Conservation (phyloP, 2,888 invertebrate species). For the Frankliniella fusca region DNA sequence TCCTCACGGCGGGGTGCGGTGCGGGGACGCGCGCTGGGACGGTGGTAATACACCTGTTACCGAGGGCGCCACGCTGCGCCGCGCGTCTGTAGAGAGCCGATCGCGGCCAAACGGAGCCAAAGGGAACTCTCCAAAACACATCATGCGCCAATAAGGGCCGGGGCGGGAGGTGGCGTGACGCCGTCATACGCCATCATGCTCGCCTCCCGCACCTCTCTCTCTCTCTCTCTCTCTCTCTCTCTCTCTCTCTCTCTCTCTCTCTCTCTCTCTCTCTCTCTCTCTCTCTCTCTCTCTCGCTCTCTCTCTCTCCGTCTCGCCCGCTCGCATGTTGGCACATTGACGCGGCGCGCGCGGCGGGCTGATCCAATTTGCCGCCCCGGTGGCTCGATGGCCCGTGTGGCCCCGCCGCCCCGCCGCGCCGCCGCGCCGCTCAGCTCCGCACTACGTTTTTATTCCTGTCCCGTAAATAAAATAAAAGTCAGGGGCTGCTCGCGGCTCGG, state of each 20-base stretch:
- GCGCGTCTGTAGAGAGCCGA: no score
- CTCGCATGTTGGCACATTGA: not conserved
- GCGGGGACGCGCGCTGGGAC: no score
- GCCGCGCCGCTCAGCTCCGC: not conserved
- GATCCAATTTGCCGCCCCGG: conserved; percentile 12
- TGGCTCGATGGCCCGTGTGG: not conserved
- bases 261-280: not conserved
- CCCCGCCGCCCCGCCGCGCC: not conserved
- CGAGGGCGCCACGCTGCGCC: no score
- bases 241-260: not conserved
- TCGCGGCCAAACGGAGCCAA: not conserved
- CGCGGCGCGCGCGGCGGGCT: not conserved
- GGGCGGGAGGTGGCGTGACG: no score
- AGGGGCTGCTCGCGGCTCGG: not conserved
- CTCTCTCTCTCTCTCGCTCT: not conserved
- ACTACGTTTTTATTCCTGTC: conserved; percentile 20
- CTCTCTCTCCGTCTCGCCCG: not conserved
- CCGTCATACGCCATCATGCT: not conserved
- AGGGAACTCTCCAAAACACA: conserved; percentile 5
- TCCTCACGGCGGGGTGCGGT: no score
- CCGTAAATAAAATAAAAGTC: conserved; percentile 23
- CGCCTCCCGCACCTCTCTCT: not conserved
- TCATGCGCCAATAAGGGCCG: not conserved
- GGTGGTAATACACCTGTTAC: no score
- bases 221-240: no score